phyloP scores from a whole-genome alignment of 2,113 vertebrate genomes.

The Orcinus orca region DNA sequence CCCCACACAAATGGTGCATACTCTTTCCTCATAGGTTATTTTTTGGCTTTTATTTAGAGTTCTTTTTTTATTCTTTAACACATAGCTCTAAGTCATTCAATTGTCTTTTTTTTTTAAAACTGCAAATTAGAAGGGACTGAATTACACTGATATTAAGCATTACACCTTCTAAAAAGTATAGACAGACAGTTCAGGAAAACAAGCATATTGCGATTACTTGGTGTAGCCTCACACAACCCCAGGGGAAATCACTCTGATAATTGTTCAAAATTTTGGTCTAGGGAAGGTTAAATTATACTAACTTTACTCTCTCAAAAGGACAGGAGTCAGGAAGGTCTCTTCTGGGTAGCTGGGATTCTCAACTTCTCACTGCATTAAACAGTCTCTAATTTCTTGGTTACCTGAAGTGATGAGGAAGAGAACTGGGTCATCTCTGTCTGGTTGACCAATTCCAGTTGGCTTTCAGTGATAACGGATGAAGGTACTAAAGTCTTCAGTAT shows the following conservation, averaged over 20 bases:
- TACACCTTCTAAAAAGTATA: neutral
- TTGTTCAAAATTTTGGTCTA: conserved; percentile 38
- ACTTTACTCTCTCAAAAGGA: neutral
- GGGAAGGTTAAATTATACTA: neutral
- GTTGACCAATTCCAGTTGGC: neutral
- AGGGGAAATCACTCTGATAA: neutral
- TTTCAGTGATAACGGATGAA: neutral
- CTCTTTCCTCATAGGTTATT: neutral
- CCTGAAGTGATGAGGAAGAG: conserved; percentile 25
- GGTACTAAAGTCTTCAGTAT: neutral
- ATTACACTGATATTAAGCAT: neutral
- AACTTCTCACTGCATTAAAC: neutral
- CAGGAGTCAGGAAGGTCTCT: neutral
- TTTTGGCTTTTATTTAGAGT: conserved; percentile 21
- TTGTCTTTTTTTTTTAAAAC: neutral
- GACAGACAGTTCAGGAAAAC: neutral
- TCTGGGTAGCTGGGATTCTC: conserved; percentile 14
- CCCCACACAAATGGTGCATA: neutral
- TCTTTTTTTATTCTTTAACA: conserved; percentile 9
- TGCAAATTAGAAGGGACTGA: neutral
- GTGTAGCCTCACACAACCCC: neutral
- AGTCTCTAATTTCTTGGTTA: conserved; percentile 32
- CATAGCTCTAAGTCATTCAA: neutral
- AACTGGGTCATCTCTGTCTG: conserved; percentile 23
- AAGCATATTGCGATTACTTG: conserved; percentile 38